Conservation (phyloP, 2,888 invertebrate genomes). For the Hypolimnas misippus region DNA sequence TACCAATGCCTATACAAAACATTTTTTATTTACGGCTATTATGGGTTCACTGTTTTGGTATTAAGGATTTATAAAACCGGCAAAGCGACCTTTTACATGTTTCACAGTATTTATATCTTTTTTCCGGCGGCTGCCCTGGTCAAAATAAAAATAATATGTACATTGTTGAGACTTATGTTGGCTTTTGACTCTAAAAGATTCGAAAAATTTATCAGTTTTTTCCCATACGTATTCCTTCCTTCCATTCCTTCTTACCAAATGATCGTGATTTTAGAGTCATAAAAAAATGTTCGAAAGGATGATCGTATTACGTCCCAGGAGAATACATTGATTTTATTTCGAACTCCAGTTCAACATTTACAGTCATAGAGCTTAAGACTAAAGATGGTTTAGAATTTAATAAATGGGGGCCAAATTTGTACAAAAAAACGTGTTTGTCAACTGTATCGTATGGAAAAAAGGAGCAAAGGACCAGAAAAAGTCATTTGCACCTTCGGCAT, state of each 20-base stretch:
- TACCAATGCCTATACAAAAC: constrained; percentile 31
- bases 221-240: constrained; percentile 37
- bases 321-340: constrained; percentile 41
- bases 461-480: constrained; percentile 28
- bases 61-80: constrained; percentile 30
- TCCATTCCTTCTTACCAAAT: constrained; percentile 39
- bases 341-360: constrained; percentile 45
- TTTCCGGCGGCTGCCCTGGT: constrained; percentile 27
- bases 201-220: constrained; percentile 39
- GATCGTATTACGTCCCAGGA: constrained; percentile 39
- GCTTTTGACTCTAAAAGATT: constrained; percentile 41
- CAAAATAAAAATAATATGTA: constrained; percentile 37
- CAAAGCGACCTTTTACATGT: constrained; percentile 29
- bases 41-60: constrained; percentile 29
- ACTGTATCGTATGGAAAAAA: constrained; percentile 39
- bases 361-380: constrained; percentile 32
- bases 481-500: constrained; percentile 34
- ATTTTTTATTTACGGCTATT: constrained; percentile 31
- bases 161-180: constrained; percentile 39
- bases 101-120: constrained; percentile 27
- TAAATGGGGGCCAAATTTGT: constrained; percentile 39
- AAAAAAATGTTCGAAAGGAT: constrained; percentile 41
- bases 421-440: constrained; percentile 32
- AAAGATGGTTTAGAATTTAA: constrained; percentile 33
- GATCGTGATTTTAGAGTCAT: constrained; percentile 37